Evolutionary conservation across 2,113 vertebrate genomes (phyloP).

Genomic region (Xiphias gladius): DNA sequence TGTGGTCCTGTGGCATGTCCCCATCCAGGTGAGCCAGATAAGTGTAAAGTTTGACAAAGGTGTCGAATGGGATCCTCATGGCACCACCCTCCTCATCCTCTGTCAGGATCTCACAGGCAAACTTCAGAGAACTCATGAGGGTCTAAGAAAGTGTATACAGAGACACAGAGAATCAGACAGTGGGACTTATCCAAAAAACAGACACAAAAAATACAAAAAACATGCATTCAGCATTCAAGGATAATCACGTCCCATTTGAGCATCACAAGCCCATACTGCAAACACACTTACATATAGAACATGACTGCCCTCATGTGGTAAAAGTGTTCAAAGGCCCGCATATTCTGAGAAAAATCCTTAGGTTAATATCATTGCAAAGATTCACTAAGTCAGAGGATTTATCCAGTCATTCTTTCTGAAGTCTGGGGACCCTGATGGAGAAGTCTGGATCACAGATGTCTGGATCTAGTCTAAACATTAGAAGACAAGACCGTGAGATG

Average conservation of each 20-base stretch:
- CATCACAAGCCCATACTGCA: constrained; percentile 7
- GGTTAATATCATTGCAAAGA: constrained; percentile 28
- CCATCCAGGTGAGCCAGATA: constrained; percentile 88
- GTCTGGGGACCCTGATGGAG: constrained; percentile 10
- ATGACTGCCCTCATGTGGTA: constrained; percentile 75
- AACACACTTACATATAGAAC: constrained; percentile 35
- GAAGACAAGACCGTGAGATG: constrained; percentile 14
- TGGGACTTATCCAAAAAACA: not conserved
- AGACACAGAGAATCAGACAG: constrained; percentile 9
- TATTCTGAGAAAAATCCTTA: constrained; percentile 21
- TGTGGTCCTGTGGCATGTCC: constrained; percentile 77
- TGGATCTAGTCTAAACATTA: constrained; percentile 27
- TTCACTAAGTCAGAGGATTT: constrained; percentile 37
- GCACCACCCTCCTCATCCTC: constrained; percentile 87
- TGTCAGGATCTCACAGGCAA: constrained; percentile 91
- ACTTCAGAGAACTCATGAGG: constrained; percentile 86
- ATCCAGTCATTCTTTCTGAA: constrained; percentile 14
- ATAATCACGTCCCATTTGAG: not conserved
- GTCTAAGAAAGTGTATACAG: constrained; percentile 75
- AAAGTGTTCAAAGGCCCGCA: constrained; percentile 12
- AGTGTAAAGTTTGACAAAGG: constrained; percentile 86
- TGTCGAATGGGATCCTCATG: constrained; percentile 85
- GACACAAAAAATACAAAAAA: not conserved
- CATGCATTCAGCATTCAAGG: not conserved
- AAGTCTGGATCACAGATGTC: constrained; percentile 27